phyloP scores from a whole-genome alignment of 2,797 vertebrate species.

The Pitangus sulphuratus region DNA sequence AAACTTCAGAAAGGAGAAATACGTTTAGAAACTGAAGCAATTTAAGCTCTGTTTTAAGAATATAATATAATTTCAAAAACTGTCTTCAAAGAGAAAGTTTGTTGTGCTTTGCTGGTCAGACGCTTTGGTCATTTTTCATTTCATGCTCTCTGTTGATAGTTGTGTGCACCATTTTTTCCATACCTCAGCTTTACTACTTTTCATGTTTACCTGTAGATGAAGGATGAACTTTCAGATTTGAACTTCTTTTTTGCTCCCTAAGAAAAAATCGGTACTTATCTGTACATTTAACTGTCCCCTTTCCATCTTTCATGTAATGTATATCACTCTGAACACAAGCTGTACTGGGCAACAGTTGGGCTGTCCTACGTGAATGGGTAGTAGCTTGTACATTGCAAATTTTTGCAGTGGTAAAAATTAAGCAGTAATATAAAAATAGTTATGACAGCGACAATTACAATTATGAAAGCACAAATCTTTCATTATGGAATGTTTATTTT shows the following conservation, averaged over 20 bases:
- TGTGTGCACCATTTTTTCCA: not conserved
- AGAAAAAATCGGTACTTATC: not conserved
- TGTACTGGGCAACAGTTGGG: not conserved
- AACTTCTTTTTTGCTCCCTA: not conserved
- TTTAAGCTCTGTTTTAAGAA: not conserved
- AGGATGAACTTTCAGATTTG: not conserved
- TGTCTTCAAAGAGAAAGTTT: not conserved
- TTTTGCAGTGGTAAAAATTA: not conserved
- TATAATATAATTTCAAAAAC: not conserved
- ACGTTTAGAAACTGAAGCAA: not conserved
- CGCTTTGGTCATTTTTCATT: not conserved
- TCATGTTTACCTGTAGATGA: not conserved
- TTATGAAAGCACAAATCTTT: not conserved
- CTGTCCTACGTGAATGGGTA: not conserved
- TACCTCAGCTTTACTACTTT: not conserved
- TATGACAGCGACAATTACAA: not conserved
- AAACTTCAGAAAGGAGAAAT: not conserved
- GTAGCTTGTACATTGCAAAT: not conserved
- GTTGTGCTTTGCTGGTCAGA: not conserved
- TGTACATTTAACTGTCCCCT: not conserved
- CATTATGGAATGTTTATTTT: not conserved
- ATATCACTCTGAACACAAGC: not conserved
- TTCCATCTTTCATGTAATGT: not conserved
- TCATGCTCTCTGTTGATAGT: not conserved
- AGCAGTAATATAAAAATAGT: not conserved